phyloP scores from a whole-genome alignment of 1,140 invertebrate species.

The Atta colombica region DNA sequence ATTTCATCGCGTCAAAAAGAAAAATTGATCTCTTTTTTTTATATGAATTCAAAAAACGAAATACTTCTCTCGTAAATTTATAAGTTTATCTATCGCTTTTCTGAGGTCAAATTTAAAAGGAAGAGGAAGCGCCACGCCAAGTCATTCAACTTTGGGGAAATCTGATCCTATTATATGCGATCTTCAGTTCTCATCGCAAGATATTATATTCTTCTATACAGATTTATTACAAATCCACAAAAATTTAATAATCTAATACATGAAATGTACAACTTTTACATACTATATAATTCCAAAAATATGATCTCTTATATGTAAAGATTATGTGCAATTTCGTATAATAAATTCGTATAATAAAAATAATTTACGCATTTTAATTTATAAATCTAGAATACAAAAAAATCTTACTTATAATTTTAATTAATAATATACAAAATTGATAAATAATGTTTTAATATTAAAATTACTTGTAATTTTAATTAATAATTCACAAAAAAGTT shows the following conservation, averaged over 20 bases:
- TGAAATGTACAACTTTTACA: background rate
- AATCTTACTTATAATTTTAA: background rate
- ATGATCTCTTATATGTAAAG: background rate
- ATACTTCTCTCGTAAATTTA: slow-evolving; percentile 37
- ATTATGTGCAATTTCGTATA: background rate
- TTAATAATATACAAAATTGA: background rate
- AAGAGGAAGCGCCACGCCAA: background rate
- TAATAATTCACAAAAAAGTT: background rate
- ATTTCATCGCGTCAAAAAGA: background rate
- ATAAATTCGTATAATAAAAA: background rate
- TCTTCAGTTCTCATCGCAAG: background rate
- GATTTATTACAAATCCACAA: background rate
- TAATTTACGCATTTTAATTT: background rate
- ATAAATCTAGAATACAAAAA: slow-evolving; percentile 1
- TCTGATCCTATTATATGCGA: background rate
- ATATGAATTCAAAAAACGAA: background rate
- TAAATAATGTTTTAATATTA: background rate
- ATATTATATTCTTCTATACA: background rate
- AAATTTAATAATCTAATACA: background rate
- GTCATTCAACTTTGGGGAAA: slow-evolving; percentile 39
- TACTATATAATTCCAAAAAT: background rate
- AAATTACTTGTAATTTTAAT: background rate
- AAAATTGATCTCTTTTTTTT: background rate
- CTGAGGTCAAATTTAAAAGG: slow-evolving; percentile 27
- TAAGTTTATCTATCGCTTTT: slow-evolving; percentile 21